A percentile compares a stretch with the other conserved stretches of the same genome.
These are phyloP conservation scores for Phodopus roborovskii DNA, from an alignment of 2,113 vertebrate species.

Conservation along the genomic window DNA sequence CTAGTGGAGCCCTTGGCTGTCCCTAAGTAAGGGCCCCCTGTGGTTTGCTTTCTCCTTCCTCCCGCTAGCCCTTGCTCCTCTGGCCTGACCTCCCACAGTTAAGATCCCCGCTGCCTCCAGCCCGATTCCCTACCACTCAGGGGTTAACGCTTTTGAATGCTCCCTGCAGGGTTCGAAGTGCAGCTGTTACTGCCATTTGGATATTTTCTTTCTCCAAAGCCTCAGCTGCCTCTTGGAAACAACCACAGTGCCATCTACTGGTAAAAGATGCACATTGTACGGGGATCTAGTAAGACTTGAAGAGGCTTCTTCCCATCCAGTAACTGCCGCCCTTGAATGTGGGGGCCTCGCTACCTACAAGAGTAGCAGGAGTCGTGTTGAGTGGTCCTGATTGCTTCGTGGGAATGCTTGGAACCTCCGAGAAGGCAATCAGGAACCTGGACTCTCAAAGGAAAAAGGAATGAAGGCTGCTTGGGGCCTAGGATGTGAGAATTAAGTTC, in stretches of 20 bases:
- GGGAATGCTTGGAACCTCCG: neutral
- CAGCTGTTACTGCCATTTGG: constrained; percentile 29
- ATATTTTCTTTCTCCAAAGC: neutral
- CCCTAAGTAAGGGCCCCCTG: neutral
- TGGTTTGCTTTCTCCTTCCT: neutral
- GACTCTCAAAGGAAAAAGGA: neutral
- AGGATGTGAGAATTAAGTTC: neutral
- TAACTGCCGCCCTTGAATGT: neutral
- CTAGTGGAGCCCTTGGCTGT: neutral
- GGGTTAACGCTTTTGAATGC: constrained; percentile 65
- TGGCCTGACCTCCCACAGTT: neutral
- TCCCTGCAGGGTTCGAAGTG: constrained; percentile 55
- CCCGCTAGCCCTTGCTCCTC: neutral
- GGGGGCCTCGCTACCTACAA: neutral
- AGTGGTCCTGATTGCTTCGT: too few species aligned
- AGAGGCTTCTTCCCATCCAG: neutral
- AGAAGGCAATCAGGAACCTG: neutral
- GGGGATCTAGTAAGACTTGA: neutral
- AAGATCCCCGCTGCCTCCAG: neutral
- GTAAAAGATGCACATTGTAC: neutral
- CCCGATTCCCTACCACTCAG: neutral
- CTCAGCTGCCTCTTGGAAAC: constrained; percentile 30
- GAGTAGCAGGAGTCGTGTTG: neutral
- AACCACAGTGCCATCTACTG: constrained; percentile 86
- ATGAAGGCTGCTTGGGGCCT: neutral